Percentiles rank a stretch among this genome's conserved stretches.
Evolutionary conservation across 2,888 invertebrate genomes (phyloP).

Genomic region (Conchocele bisecta): DNA sequence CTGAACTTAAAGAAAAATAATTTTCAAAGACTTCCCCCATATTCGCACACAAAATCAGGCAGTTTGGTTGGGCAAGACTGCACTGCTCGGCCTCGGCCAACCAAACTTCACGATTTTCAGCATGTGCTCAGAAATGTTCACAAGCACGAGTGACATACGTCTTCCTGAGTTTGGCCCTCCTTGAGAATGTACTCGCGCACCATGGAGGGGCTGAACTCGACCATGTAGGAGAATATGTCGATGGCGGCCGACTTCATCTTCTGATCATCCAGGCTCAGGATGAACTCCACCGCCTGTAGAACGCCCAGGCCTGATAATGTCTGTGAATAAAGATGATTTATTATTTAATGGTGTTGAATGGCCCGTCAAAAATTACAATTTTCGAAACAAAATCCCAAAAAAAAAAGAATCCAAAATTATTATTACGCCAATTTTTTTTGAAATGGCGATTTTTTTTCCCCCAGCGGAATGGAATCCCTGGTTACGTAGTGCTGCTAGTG

Average conservation of each 20-base stretch:
- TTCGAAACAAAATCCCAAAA: no score
- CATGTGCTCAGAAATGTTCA: no score
- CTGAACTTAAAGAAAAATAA: no score
- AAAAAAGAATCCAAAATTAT: no score
- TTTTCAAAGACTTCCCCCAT: neutral
- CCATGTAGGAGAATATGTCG: slow-evolving; percentile 98
- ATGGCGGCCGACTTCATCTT: slow-evolving; percentile 98
- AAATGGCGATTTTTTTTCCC: no score
- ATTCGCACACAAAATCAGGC: neutral
- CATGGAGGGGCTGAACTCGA: slow-evolving; percentile 98
- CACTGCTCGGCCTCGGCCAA: neutral
- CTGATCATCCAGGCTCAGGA: slow-evolving; percentile 91
- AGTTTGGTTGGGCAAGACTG: neutral
- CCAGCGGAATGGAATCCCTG: no score
- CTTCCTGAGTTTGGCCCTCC: slow-evolving; percentile 93
- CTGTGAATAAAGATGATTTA: slow-evolving; percentile 73
- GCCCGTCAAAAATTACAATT: no score
- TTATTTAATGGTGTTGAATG: no score
- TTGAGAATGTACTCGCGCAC: slow-evolving; percentile 98
- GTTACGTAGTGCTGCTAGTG: no score
- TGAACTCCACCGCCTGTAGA: slow-evolving; percentile 81
- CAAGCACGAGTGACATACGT: no score
- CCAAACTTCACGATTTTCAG: no score
- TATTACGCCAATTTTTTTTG: no score
- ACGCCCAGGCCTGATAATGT: slow-evolving; percentile 81